Base-by-base conservation (phyloP, 2,113 vertebrate species). In the Cheilinus undulatus region DNA sequence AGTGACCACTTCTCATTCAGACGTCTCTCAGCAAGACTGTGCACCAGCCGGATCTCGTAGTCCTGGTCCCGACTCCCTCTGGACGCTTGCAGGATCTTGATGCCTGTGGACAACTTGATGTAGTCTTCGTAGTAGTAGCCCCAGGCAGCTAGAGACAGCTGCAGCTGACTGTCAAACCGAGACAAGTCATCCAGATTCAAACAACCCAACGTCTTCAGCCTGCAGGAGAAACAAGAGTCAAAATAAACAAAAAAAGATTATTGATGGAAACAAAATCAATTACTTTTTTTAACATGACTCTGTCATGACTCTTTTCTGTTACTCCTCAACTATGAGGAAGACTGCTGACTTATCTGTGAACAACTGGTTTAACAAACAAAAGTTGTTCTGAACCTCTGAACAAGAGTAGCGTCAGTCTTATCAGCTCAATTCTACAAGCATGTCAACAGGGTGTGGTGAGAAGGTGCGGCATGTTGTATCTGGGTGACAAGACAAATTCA, bases 1-100 rank as follows among this genome's bases (percentile, higher is more conserved):
- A 93, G 48, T 20, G 94, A 93, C 94, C 94, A 95, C 94, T 94
- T 95, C 78, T 94, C 92, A 93, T 93, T 93, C 86, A 94, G 89
- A 63, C 90, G 92, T 84, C 94, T 92, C 70, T 91, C 88, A 54
- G 93, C 90, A 49, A 94, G 93, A 83, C 90, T 94, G 85, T 93
- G 91, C 32, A 93, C 94, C 73, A 95, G 91, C 83, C 90, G 89
- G 69, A 93, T 90, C 83, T 95, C 92, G 92, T 94, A 94, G 76
- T 94, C 93, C 77, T 93, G 91, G 86, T 93, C 93, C 17, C 93
- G 88, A 64, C 85, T 93, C 52, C 87, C 88, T 73, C 91, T 91
- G 28, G 93, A 92, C 20, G 88, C 82, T 85, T 92, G 91, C 30
- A 94, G 92, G 69, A 94, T 88, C 80, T 92, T 93, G 40, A 94